These are phyloP conservation scores for Cyprinodon tularosa DNA, from an alignment of 2,113 vertebrate species.

Conservation along the genomic window DNA sequence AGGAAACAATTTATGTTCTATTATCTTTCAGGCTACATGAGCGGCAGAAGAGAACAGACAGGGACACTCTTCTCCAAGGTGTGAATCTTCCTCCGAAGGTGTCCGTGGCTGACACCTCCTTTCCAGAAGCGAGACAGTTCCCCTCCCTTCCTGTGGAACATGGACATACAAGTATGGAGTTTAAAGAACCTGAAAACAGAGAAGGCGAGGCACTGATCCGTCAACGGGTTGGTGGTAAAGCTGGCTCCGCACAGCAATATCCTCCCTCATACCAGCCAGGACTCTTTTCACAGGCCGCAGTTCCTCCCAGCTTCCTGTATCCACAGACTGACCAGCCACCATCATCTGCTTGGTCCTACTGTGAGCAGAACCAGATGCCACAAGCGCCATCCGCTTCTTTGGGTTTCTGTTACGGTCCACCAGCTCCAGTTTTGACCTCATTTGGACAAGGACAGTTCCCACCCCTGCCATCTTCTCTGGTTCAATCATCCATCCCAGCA, in stretches of 20 bases:
- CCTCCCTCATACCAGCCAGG: background rate
- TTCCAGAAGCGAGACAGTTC: no score
- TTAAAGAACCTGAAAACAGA: background rate
- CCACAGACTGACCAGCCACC: background rate
- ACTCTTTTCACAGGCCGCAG: background rate
- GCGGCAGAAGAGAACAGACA: background rate
- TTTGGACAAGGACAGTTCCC: constrained; percentile 4
- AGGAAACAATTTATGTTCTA: background rate
- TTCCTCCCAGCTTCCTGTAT: background rate
- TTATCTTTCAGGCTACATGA: background rate
- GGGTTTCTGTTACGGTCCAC: no score
- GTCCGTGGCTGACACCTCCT: no score
- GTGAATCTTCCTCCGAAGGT: background rate
- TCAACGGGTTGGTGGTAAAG: background rate
- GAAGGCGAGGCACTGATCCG: background rate
- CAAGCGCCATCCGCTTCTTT: no score
- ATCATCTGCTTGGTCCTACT: background rate
- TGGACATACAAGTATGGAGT: background rate
- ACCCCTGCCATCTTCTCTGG: constrained; percentile 1
- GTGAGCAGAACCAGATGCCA: no score
- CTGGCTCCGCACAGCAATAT: background rate
- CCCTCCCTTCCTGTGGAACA: no score
- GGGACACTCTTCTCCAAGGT: background rate
- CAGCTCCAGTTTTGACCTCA: no score
- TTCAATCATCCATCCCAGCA: background rate